Percentiles rank a stretch among this genome's conserved stretches.
phyloP scores from a whole-genome alignment of 2,113 vertebrate genomes.

The Hippopotamus amphibius region DNA sequence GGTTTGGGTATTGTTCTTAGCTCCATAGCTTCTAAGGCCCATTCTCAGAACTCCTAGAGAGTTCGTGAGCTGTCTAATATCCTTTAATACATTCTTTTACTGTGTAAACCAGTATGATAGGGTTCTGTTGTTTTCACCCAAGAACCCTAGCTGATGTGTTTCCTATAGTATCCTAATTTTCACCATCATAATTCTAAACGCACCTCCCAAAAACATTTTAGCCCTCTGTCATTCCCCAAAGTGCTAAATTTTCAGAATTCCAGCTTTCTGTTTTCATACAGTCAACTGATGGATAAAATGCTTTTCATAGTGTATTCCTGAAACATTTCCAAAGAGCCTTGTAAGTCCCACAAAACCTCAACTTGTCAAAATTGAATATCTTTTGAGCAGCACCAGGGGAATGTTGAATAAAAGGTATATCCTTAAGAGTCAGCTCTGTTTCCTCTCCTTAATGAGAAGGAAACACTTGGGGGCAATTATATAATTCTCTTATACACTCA shows the following conservation, averaged over 20 bases:
- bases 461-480: not conserved
- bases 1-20: not conserved
- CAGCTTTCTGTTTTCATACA: not conserved
- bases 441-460: not conserved
- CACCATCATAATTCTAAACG: not conserved
- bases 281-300: not conserved
- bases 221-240: not conserved
- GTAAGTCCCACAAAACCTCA: not conserved
- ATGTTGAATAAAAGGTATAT: not conserved
- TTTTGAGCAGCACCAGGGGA: not conserved
- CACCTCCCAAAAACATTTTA: not conserved
- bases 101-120: not conserved
- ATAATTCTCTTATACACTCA: not conserved
- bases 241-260: not conserved
- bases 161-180: not conserved
- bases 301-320: not conserved
- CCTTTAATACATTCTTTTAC: not conserved
- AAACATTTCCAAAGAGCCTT: conserved; percentile 9
- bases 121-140: not conserved
- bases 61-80: not conserved
- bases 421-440: not conserved
- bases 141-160: not conserved
- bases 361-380: not conserved
- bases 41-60: not conserved
- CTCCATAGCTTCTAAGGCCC: not conserved